Base-by-base conservation (phyloP, 2,888 invertebrate species). In the Amblyjoppa fuscipennis region DNA sequence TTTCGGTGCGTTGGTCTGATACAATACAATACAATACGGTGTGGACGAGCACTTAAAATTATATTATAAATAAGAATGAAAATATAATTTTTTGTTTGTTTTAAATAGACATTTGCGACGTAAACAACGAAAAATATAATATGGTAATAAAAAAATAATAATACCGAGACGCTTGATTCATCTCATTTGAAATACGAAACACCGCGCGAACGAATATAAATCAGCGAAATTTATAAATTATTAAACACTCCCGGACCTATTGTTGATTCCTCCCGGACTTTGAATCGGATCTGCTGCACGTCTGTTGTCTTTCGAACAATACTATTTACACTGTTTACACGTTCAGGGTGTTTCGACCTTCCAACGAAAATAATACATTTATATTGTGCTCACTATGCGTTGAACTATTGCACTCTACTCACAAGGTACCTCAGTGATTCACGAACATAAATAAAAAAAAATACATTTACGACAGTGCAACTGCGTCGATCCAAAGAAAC, bases 321-420 rank as follows among this genome's bases (percentile, higher is more conserved):
- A 73, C 73, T 84, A 85, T 85, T 75, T 82, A 76, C 85, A 80
- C 56, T 61, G 71, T 81, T 84, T 71, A 71, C 81, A 75, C 59
- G 70, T 49, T 69, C 49, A 59, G 25, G 66, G 38, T 69, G 66
- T 76, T 68, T n/a, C 31, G 34, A 77, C 69, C n/a, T 66, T 34
- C 66, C 28, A 45, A 49, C 28, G 25, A 25, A 45, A 81, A 82
- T 71, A 56, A 75, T 79, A 75, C 51, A 25, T 45, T 69, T 74
- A 34, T 16, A 13, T 61, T 20, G 34, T 61, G 31, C 38, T 45
- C 45, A n/a, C 59, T 74, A 56, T 64, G 11, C 64, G 20, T 20
- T 53, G 34, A 78, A 49, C 61, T 56, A 74, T 81, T 84, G 66
- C 56, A 78, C 77, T 69, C 28, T 31, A 16, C 34, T 28, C 41